Base-by-base conservation (phyloP, 2,113 vertebrate species). In the Manacus vitellinus region DNA sequence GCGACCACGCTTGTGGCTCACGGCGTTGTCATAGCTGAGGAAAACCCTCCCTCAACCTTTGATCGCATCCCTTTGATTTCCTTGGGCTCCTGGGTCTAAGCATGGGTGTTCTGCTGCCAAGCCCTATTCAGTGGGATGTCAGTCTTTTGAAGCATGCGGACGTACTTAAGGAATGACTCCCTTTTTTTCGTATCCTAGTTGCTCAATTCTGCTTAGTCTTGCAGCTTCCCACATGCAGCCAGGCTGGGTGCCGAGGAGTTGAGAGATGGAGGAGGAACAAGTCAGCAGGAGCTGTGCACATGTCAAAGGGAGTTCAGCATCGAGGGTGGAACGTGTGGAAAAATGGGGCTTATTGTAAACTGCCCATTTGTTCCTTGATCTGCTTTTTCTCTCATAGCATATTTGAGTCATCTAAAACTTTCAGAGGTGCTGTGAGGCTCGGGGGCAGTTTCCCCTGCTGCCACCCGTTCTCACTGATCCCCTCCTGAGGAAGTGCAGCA, bases 181-280 rank as follows among this genome's bases (percentile, higher is more conserved):
- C 8, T 37, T 27, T 44, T 47, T 59, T 25, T 25, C 46, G 39
- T 66, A 41, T 19, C 52, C 59, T 85, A 16, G 49, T 96, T 94
- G 92, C 94, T 96, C 88, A 88, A 67, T 94, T 88, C 82, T 83
- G 75, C 92, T 92, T 88, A 52, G 51, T 71, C 63, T 73, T 92
- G 94, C 79, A 91, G 92, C 83, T 88, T 93, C 82, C 85, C 83
- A 72, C 37, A 4, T 14, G 81, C 78, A 92, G 82, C 59, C 43
- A 54, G 56, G 56, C 49, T 1, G 12, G 41, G 74, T 68, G 81
- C 85, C 20, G 31, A 65, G 74, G 58, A 58, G 67, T 25, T 77
- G 66, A 35, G 37, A 67, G 33, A 47, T 20, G 30, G 73, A 70
- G 37, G 37, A 62, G 30, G n/a, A 31, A 31, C 4, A 37, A 56